These are phyloP conservation scores for Trichosurus vulpecula DNA, from an alignment of 2,797 vertebrate genomes.

Conservation along the genomic window DNA sequence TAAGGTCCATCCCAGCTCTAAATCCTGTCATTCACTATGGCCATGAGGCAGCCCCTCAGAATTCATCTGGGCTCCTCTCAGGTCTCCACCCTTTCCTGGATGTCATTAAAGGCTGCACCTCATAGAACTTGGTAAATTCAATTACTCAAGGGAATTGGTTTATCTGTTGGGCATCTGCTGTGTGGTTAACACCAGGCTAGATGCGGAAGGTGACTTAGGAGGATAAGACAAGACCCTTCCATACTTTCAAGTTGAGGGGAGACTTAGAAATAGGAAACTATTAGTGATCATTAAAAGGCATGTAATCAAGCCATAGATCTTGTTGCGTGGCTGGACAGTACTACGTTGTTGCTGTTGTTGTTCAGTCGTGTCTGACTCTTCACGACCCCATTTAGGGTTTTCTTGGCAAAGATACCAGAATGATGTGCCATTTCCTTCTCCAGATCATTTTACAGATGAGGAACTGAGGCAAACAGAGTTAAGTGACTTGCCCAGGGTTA, in stretches of 20 bases:
- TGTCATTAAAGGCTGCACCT: neutral
- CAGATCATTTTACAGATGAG: neutral
- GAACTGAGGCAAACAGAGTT: neutral
- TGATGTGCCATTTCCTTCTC: neutral
- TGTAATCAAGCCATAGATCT: neutral
- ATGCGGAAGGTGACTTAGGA: neutral
- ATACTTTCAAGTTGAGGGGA: neutral
- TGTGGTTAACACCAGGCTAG: neutral
- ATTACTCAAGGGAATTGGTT: neutral
- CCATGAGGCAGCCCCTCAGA: neutral
- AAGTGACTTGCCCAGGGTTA: neutral
- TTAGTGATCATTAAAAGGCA: neutral
- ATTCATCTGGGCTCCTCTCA: neutral
- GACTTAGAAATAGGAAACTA: neutral
- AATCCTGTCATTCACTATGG: neutral
- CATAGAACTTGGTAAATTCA: neutral
- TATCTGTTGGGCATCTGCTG: neutral
- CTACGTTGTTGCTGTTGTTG: neutral
- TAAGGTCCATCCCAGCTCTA: neutral
- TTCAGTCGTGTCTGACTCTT: neutral
- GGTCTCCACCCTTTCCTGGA: neutral
- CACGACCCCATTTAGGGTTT: neutral
- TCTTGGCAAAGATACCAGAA: neutral
- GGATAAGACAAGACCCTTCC: neutral
- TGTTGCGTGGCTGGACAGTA: neutral